Percentiles rank a stretch among this genome's conserved stretches.
Evolutionary conservation across 2,888 invertebrate species (phyloP).

Genomic region (Eristalis tenax): DNA sequence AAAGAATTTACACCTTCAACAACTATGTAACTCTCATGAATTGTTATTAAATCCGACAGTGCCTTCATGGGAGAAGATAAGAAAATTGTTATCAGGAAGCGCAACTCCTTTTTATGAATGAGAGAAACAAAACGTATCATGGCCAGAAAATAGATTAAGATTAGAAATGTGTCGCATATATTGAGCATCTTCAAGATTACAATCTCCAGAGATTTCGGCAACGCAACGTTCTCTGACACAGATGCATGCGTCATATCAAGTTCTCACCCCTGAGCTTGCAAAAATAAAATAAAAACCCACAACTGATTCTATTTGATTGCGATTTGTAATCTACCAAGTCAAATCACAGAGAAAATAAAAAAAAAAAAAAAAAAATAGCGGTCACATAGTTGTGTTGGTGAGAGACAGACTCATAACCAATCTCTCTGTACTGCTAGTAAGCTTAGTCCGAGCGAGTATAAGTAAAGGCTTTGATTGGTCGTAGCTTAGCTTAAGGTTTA

Average conservation of each 20-base stretch:
- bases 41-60: background rate
- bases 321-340: constrained; percentile 4
- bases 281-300: background rate
- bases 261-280: background rate
- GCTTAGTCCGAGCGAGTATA: background rate
- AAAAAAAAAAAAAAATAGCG: background rate
- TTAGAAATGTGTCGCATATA: no score
- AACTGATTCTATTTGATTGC: constrained; percentile 13
- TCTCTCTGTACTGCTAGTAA: constrained; percentile 11
- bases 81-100: background rate
- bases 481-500: constrained; percentile 47
- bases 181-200: no score
- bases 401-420: background rate
- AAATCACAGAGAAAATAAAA: constrained; percentile 12
- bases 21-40: background rate
- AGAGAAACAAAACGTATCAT: background rate
- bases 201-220: background rate
- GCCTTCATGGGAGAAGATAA: background rate
- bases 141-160: background rate
- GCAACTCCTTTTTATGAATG: background rate
- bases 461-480: constrained; percentile 46
- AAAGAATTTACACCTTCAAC: background rate
- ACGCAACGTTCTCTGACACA: background rate
- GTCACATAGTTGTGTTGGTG: background rate
- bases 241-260: background rate